Percentiles rank a stretch among this genome's conserved stretches.
Evolutionary conservation across 2,888 invertebrate genomes (phyloP).

Genomic region (Cordylochernes scorpioides): DNA sequence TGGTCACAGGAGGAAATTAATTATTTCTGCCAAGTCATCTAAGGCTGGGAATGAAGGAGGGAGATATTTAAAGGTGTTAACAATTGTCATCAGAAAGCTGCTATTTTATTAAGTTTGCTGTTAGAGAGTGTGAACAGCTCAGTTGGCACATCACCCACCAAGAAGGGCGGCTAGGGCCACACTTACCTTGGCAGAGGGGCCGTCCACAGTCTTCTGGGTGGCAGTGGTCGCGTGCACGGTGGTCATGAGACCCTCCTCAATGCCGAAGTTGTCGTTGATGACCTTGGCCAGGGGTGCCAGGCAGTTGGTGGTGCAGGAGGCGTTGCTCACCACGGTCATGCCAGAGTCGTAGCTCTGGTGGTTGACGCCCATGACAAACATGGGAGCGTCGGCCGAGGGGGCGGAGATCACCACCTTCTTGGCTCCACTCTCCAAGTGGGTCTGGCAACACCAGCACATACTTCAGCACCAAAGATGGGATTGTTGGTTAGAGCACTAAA

Average conservation of each 20-base stretch:
- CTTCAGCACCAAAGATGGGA: too few relatives aligned
- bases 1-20: too few relatives aligned
- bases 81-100: too few relatives aligned
- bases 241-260: slow-evolving; percentile 84
- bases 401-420: slow-evolving; percentile 93
- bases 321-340: slow-evolving; percentile 63
- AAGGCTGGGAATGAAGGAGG: too few relatives aligned
- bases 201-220: slow-evolving; percentile 91
- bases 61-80: too few relatives aligned
- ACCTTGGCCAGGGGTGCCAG: slow-evolving; percentile 91
- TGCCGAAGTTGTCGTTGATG: slow-evolving; percentile 78
- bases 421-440: slow-evolving; percentile 67
- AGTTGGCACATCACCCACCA: too few relatives aligned
- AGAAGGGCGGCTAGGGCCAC: too few relatives aligned
- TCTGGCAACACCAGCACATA: slow-evolving; percentile 23
- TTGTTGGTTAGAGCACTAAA: too few relatives aligned
- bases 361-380: slow-evolving; percentile 95
- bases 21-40: too few relatives aligned
- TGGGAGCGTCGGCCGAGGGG: slow-evolving; percentile 93
- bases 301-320: slow-evolving; percentile 96
- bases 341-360: slow-evolving; percentile 56
- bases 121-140: too few relatives aligned
- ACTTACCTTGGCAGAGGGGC: slow-evolving; percentile 44
- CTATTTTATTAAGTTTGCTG: too few relatives aligned
- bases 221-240: slow-evolving; percentile 91